Evolutionary conservation across 2,113 vertebrate species (phyloP).

Genomic region (Camelus dromedarius): DNA sequence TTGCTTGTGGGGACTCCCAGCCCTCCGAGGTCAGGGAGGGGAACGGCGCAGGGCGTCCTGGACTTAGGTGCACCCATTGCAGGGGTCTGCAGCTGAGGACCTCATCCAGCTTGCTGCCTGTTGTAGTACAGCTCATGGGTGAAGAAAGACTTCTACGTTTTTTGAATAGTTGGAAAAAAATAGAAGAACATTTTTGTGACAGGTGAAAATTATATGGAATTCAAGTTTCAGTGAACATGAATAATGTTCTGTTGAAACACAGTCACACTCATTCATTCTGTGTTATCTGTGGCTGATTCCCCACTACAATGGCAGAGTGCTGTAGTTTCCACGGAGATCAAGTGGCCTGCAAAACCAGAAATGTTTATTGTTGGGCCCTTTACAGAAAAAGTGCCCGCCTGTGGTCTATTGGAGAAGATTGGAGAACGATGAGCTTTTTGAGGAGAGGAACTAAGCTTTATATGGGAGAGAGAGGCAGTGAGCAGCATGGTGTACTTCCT

Average conservation of each 20-base stretch:
- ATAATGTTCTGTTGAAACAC: neutral
- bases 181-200: neutral
- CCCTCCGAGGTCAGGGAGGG: neutral
- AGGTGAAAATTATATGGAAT: slow-evolving; percentile 31
- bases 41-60: neutral
- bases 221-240: neutral
- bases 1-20: neutral
- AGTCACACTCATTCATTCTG: neutral
- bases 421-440: neutral
- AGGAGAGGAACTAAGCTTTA: neutral
- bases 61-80: neutral
- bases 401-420: neutral
- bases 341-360: neutral
- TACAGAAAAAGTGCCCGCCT: neutral
- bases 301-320: neutral
- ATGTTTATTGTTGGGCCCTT: neutral
- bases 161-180: neutral
- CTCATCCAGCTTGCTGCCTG: neutral
- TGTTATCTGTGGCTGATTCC: neutral
- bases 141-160: neutral
- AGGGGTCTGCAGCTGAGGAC: neutral
- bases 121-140: neutral
- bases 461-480: accelerated
- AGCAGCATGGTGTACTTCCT: neutral
- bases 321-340: neutral